Percentiles rank a stretch among this genome's conserved stretches.
phyloP scores from a whole-genome alignment of 2,888 invertebrate species.

The Ganaspis brasiliensis region DNA sequence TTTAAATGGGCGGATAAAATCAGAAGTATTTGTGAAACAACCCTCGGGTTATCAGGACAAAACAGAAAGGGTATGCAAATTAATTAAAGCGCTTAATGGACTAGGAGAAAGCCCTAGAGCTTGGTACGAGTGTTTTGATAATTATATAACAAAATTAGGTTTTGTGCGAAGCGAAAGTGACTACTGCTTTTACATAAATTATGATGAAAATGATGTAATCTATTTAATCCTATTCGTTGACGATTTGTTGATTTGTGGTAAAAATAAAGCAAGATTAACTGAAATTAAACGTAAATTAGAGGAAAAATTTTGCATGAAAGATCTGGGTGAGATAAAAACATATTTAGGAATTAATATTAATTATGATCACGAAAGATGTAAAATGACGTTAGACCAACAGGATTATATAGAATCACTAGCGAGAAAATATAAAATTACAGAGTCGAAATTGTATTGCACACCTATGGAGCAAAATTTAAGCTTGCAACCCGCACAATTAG shows the following conservation, averaged over 20 bases:
- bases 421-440: too few species aligned
- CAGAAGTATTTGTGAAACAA: conserved; percentile 48
- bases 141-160: conserved; percentile 32
- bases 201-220: not conserved
- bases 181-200: conserved; percentile 12
- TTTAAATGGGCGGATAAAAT: conserved; percentile 44
- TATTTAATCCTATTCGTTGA: too few species aligned
- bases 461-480: too few species aligned
- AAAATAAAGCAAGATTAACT: conserved; percentile 18
- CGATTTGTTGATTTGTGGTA: conserved; percentile 33
- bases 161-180: conserved; percentile 24
- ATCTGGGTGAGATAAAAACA: too few species aligned
- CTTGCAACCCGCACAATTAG: too few species aligned
- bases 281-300: too few species aligned
- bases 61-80: conserved; percentile 23
- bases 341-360: too few species aligned
- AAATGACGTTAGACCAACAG: too few species aligned
- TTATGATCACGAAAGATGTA: too few species aligned
- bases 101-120: conserved; percentile 45
- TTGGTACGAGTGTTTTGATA: conserved; percentile 48
- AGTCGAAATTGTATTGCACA: too few species aligned
- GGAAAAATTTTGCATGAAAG: conserved; percentile 38
- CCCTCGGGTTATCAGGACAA: conserved; percentile 36
- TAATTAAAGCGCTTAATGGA: conserved; percentile 41
- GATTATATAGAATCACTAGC: too few species aligned